These are phyloP conservation scores for Globicephala melas DNA, from an alignment of 2,113 vertebrate species.

Conservation along the genomic window DNA sequence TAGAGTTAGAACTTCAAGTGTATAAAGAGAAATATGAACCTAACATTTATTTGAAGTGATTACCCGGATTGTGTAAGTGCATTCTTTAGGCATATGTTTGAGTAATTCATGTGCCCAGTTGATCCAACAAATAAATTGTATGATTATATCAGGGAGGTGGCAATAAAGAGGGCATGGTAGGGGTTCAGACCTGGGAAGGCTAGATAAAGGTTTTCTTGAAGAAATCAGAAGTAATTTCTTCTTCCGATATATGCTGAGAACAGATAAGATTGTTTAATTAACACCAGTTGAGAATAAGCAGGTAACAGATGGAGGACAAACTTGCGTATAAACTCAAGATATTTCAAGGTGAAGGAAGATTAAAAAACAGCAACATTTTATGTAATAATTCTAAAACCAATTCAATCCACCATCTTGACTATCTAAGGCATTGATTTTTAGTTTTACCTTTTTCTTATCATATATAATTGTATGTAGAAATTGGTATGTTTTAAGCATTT, in stretches of 20 bases:
- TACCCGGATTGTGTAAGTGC: background rate
- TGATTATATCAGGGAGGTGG: background rate
- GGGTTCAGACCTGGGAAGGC: background rate
- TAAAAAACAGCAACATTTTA: conserved; percentile 19
- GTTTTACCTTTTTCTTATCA: background rate
- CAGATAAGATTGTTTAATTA: conserved; percentile 48
- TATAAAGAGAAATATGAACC: background rate
- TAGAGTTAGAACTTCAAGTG: background rate
- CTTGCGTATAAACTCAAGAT: background rate
- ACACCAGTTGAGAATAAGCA: conserved; percentile 18
- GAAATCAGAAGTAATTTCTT: conserved; percentile 9
- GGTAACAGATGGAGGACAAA: conserved; percentile 21
- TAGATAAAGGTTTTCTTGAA: background rate
- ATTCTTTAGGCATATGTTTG: background rate
- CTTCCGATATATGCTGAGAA: background rate
- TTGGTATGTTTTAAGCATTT: background rate
- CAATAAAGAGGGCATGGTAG: background rate
- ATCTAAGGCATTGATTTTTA: background rate
- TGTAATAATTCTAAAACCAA: background rate
- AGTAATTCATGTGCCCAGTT: background rate
- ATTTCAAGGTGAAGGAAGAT: conserved; percentile 40
- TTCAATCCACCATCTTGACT: background rate
- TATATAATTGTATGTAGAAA: background rate
- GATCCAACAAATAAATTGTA: background rate
- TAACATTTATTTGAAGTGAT: background rate